phyloP scores from a whole-genome alignment of 2,888 invertebrate genomes.

The Blastobasis lacticolella region DNA sequence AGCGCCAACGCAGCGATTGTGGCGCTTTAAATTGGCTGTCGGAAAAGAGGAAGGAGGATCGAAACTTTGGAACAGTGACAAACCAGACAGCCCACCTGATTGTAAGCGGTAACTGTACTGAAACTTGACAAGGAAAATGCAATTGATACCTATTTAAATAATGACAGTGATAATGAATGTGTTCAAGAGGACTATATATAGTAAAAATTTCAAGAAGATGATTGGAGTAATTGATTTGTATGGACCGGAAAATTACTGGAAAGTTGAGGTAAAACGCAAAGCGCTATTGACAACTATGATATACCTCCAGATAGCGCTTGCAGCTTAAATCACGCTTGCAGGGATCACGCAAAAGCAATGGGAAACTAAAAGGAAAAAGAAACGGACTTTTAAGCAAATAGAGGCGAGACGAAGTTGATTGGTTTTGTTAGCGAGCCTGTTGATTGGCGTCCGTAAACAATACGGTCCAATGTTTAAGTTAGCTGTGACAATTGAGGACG shows the following conservation, averaged over 20 bases:
- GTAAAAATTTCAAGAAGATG: too few relatives aligned
- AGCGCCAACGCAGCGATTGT: not conserved
- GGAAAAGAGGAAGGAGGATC: not conserved
- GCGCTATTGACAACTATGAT: too few relatives aligned
- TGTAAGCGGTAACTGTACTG: too few relatives aligned
- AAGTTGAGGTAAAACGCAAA: too few relatives aligned
- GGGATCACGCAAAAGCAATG: constrained; percentile 21
- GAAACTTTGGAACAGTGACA: too few relatives aligned
- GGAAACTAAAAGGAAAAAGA: constrained; percentile 70
- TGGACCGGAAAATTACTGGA: too few relatives aligned
- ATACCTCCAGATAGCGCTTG: not conserved
- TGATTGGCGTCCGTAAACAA: constrained; percentile 73
- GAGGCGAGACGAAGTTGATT: constrained; percentile 74
- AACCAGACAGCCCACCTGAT: too few relatives aligned
- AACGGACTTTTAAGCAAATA: constrained; percentile 71
- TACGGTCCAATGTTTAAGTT: constrained; percentile 66
- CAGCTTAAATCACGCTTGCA: not conserved
- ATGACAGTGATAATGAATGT: too few relatives aligned
- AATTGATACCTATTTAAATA: too few relatives aligned
- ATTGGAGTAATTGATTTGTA: too few relatives aligned
- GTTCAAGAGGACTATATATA: too few relatives aligned
- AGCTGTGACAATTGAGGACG: constrained; percentile 57
- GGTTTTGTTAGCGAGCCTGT: constrained; percentile 73
- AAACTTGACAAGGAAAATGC: too few relatives aligned
- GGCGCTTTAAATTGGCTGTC: constrained; percentile 1